Conservation (phyloP, 2,797 vertebrate genomes). For the Acanthiza pusilla region DNA sequence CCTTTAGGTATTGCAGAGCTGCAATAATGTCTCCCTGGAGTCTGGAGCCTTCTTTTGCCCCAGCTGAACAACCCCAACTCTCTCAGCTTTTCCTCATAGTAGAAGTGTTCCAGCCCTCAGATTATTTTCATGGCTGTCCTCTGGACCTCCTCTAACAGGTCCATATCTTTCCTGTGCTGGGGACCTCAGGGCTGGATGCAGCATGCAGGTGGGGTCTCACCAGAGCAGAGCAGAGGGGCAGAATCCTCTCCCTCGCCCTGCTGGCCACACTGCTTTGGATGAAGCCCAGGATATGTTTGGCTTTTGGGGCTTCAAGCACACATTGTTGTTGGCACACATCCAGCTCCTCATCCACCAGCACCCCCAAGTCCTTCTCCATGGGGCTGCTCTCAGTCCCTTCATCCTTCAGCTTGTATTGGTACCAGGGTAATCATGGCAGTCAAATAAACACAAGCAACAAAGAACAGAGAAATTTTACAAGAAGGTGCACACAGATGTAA, state of each 20-base stretch:
- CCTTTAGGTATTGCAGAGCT: not conserved
- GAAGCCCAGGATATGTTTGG: not conserved
- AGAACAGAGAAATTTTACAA: not conserved
- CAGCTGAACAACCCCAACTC: not conserved
- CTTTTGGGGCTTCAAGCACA: not conserved
- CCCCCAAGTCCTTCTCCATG: not conserved
- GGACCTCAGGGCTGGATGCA: not conserved
- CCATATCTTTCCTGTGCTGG: not conserved
- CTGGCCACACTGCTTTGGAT: accelerated
- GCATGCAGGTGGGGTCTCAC: not conserved
- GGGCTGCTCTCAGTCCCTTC: not conserved
- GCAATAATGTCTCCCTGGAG: not conserved
- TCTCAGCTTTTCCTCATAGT: not conserved
- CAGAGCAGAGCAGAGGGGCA: not conserved
- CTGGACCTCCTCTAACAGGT: not conserved
- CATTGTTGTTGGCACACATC: too few species aligned
- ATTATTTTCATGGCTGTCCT: not conserved
- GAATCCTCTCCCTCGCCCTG: accelerated
- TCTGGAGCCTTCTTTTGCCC: not conserved
- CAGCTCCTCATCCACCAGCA: not conserved
- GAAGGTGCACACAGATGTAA: not conserved
- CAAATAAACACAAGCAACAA: not conserved
- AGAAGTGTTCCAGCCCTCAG: accelerated
- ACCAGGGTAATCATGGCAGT: not conserved
- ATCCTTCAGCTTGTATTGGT: not conserved